Evolutionary conservation across 2,113 vertebrate genomes (phyloP).

Genomic region (Lutjanus erythropterus): DNA sequence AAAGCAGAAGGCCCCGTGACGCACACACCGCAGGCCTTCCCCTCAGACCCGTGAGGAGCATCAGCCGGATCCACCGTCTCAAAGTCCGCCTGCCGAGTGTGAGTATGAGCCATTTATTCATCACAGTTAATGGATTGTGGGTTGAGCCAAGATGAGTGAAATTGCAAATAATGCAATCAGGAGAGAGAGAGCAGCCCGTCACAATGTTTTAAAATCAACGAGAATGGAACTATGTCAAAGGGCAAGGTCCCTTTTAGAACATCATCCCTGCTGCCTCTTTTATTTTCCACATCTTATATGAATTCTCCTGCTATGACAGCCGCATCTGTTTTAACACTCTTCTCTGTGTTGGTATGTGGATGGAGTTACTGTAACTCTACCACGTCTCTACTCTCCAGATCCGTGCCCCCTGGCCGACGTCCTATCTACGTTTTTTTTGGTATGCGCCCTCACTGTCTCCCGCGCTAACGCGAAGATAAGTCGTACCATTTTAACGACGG

Average conservation of each 20-base stretch:
- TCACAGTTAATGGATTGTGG: conserved; percentile 20
- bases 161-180: conserved; percentile 34
- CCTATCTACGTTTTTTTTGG: conserved; percentile 55
- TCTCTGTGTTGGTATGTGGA: conserved; percentile 46
- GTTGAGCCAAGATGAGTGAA: conserved; percentile 16
- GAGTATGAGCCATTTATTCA: conserved; percentile 27
- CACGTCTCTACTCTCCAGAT: conserved; percentile 25
- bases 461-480: conserved; percentile 26
- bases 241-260: not conserved
- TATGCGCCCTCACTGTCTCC: conserved; percentile 37
- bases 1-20: conserved; percentile 1
- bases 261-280: not conserved
- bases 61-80: conserved; percentile 30
- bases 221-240: not conserved
- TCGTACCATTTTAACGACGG: conserved; percentile 21
- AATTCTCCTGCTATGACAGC: not conserved
- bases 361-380: conserved; percentile 65
- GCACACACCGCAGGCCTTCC: conserved; percentile 5
- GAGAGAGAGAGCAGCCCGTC: conserved; percentile 7
- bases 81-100: conserved; percentile 27
- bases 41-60: conserved; percentile 12
- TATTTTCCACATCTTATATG: not conserved
- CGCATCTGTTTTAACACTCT: conserved; percentile 58
- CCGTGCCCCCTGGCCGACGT: conserved; percentile 23
- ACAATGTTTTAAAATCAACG: conserved; percentile 29